Conservation (phyloP, 2,797 vertebrate species). For the Macropus fuliginosus region DNA sequence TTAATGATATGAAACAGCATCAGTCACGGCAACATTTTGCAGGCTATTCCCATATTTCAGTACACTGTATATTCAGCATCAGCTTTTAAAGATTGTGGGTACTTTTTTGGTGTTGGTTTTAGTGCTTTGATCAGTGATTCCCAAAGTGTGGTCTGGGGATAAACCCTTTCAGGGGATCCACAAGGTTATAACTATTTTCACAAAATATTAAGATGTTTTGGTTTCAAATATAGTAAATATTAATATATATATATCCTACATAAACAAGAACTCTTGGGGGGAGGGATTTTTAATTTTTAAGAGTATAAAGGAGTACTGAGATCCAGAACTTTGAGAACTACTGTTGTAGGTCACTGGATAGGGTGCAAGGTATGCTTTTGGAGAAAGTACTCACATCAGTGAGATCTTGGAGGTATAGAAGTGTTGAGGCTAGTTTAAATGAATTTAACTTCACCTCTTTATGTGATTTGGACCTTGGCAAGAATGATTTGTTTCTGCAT, state of each 20-base stretch:
- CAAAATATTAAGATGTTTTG: not conserved
- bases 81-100: not conserved
- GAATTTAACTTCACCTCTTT: not conserved
- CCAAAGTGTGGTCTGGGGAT: not conserved
- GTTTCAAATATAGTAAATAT: not conserved
- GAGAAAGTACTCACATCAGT: not conserved
- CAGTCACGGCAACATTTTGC: not conserved
- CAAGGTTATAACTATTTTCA: not conserved
- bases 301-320: not conserved
- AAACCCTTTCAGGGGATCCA: not conserved
- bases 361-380: not conserved
- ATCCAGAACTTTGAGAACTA: not conserved
- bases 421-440: not conserved
- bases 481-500: not conserved
- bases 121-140: not conserved
- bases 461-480: not conserved
- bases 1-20: not conserved
- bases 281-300: not conserved
- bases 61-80: not conserved
- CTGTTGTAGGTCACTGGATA: not conserved
- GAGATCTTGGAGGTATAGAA: not conserved
- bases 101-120: not conserved
- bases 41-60: not conserved
- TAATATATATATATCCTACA: not conserved
- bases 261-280: not conserved